Evolutionary conservation across 2,797 vertebrate species (phyloP).

Genomic region (Hylomyscus alleni): DNA sequence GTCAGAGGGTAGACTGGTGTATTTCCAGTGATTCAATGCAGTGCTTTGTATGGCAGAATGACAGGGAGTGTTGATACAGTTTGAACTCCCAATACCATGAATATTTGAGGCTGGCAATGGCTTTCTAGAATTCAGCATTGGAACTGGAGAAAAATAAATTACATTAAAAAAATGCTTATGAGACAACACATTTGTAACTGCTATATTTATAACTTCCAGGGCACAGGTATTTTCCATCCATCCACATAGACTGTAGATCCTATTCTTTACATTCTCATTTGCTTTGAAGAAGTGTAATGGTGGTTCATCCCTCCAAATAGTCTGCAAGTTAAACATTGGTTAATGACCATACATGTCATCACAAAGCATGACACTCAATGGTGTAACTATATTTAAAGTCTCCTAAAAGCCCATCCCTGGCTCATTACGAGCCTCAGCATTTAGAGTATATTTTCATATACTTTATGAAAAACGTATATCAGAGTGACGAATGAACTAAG

Average conservation of each 20-base stretch:
- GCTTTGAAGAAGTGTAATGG: conserved; percentile 12
- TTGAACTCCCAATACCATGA: neutral
- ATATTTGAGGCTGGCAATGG: neutral
- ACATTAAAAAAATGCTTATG: neutral
- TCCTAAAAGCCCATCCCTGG: neutral
- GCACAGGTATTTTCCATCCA: neutral
- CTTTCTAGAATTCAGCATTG: conserved; percentile 35
- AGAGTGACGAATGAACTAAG: conserved; percentile 1
- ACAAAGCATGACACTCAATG: neutral
- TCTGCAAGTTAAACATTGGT: neutral
- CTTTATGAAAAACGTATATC: neutral
- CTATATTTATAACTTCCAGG: conserved; percentile 1
- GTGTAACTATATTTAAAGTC: neutral
- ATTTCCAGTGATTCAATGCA: neutral
- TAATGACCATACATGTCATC: neutral
- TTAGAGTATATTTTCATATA: neutral
- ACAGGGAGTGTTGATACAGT: neutral
- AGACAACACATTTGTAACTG: neutral
- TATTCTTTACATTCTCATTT: neutral
- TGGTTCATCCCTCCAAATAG: neutral
- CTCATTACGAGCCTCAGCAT: conserved; percentile 3
- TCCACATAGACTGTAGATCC: neutral
- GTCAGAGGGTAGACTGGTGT: neutral
- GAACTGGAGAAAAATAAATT: neutral
- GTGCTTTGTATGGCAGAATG: neutral